phyloP scores from a whole-genome alignment of 2,797 vertebrate genomes.

The Tenualosa ilisha region DNA sequence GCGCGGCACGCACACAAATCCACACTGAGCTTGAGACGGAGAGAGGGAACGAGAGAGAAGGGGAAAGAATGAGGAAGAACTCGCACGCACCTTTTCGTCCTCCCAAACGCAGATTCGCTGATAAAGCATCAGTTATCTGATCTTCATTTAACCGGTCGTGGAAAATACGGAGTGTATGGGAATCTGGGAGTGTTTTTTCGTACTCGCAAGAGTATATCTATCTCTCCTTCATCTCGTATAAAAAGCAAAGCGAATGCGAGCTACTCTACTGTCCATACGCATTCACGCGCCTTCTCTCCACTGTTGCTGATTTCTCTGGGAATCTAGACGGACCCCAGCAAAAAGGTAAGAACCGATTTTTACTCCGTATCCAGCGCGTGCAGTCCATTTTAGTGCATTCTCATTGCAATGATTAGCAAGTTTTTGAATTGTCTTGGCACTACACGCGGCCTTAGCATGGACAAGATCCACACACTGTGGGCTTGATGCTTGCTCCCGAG shows the following conservation, averaged over 20 bases:
- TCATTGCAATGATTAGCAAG: background rate
- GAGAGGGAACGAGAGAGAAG: slow-evolving; percentile 46
- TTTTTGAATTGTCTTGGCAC: background rate
- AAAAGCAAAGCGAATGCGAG: slow-evolving; percentile 64
- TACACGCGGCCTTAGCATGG: background rate
- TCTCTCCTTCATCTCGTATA: slow-evolving; percentile 69
- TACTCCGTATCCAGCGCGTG: background rate
- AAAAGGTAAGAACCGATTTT: slow-evolving; percentile 65
- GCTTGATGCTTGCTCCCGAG: background rate
- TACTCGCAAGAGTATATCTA: slow-evolving; percentile 53
- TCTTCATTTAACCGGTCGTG: slow-evolving; percentile 65
- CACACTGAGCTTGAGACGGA: slow-evolving; percentile 36
- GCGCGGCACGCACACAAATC: background rate
- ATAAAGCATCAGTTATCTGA: slow-evolving; percentile 71
- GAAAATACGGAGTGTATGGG: slow-evolving; percentile 69
- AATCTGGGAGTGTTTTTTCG: slow-evolving; percentile 54
- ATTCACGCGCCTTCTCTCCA: slow-evolving; percentile 38
- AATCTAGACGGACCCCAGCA: slow-evolving; percentile 22
- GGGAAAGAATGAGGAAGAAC: slow-evolving; percentile 80
- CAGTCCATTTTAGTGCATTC: background rate
- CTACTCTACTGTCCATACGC: slow-evolving; percentile 42
- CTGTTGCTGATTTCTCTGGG: slow-evolving; percentile 39
- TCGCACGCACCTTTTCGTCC: slow-evolving; percentile 66
- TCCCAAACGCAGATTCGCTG: slow-evolving; percentile 72
- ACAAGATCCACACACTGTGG: background rate